Base-by-base conservation (phyloP, 1,140 invertebrate species). In the Heliothis subflexa region DNA sequence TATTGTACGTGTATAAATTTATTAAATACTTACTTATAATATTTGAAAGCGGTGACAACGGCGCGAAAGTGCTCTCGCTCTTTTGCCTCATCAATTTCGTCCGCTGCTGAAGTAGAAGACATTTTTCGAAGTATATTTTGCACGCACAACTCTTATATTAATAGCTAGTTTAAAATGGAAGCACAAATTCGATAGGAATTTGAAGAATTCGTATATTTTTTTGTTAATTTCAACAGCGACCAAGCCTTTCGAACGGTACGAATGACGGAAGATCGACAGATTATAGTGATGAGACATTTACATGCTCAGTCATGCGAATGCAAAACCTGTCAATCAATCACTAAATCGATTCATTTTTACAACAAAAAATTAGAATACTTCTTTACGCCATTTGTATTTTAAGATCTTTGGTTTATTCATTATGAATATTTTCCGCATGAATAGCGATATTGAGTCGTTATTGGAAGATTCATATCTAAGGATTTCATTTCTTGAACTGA, bases 41-140 rank as follows among this genome's bases (percentile, higher is more conserved):
- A 96, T 94, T 96, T 96, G 89, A 98, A 98, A 71, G 97, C 97
- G 81, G 96, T 95, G 2, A 98, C 95, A 83, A 98, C 97, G 21
- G 97, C 95, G 81, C 96, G 95, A 93, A 98, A 98, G 91, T 98
- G 97, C 79, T 96, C 96, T 82, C 96, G 95, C 88, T 98, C 97
- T 87, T 97, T 96, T 47, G 96, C 96, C 76, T 96, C 96, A 70
- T 96, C 96, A 66, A 94, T 93, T 89, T 93, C 89, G 75, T 94
- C 93, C 10, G 87, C 80, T 12, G 85, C 82, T 16, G 85, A 74
- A 45, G 85, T 78, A 33, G 87, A 91, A 80, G 89, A 89, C 92
- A 93, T 93, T 80, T 84, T 86, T 75, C 16, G 10, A 55, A 18
- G 16, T 52, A 28, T 81, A 52, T 33, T 61, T 40, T 52, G 55